Conservation (phyloP, 2,113 vertebrate genomes). For the Odobenus rosmarus region DNA sequence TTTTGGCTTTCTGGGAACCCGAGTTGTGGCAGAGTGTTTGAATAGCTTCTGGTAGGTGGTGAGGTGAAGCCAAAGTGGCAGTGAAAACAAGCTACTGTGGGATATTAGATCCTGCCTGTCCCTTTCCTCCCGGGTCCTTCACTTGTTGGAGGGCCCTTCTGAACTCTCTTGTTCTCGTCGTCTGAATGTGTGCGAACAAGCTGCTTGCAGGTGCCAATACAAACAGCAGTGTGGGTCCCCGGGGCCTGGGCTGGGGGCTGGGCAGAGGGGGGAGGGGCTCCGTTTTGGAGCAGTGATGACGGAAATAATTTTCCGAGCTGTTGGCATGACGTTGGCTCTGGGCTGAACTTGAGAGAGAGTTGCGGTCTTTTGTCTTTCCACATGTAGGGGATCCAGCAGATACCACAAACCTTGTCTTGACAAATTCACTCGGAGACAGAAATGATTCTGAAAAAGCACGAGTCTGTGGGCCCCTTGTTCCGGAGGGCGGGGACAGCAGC, state of each 20-base stretch:
- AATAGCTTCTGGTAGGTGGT: conserved; percentile 28
- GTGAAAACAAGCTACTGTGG: background rate
- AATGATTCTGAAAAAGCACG: conserved; percentile 32
- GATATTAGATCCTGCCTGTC: background rate
- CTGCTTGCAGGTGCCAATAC: conserved; percentile 44
- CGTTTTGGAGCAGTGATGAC: background rate
- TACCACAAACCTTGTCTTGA: background rate
- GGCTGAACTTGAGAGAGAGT: background rate
- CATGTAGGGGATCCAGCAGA: background rate
- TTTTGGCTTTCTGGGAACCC: conserved; percentile 31
- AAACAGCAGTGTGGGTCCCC: conserved; percentile 18
- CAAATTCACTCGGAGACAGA: conserved; percentile 12
- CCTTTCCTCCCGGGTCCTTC: background rate
- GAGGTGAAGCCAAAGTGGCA: background rate
- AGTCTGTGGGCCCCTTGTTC: background rate
- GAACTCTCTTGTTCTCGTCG: background rate
- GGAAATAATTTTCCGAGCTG: conserved; percentile 40
- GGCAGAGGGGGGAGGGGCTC: conserved; percentile 17
- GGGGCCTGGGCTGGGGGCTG: background rate
- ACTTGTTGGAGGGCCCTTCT: background rate
- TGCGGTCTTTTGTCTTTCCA: background rate
- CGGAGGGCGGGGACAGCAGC: background rate
- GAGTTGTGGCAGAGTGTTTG: conserved; percentile 21
- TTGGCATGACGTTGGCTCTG: conserved; percentile 12
- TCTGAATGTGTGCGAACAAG: conserved; percentile 12